phyloP scores from a whole-genome alignment of 1,140 invertebrate species.

The Philaenus spumarius region DNA sequence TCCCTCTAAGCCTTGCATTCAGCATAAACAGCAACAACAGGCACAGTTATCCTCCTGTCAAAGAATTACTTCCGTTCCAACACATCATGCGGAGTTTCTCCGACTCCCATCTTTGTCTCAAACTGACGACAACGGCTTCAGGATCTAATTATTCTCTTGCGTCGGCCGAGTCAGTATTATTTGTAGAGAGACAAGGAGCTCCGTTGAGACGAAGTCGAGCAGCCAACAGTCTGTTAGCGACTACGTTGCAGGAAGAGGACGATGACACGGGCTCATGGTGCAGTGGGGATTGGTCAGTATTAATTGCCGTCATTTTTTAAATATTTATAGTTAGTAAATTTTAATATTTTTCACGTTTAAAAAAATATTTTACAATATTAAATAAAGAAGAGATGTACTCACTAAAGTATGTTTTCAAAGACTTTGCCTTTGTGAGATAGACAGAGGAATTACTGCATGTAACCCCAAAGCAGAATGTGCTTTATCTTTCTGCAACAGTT shows the following conservation, averaged over 20 bases:
- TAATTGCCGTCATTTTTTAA: too few relatives aligned
- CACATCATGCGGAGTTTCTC: slow-evolving; percentile 64
- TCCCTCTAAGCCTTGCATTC: slow-evolving; percentile 57
- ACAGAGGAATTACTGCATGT: too few relatives aligned
- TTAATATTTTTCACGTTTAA: too few relatives aligned
- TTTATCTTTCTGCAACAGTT: too few relatives aligned
- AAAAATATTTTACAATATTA: too few relatives aligned
- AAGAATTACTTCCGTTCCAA: slow-evolving; percentile 59
- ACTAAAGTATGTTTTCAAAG: too few relatives aligned
- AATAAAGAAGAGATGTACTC: too few relatives aligned
- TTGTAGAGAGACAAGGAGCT: slow-evolving; percentile 45
- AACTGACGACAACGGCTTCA: slow-evolving; percentile 48
- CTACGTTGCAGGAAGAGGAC: slow-evolving; percentile 10
- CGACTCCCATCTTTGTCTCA: slow-evolving; percentile 62
- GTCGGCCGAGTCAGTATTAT: slow-evolving; percentile 42
- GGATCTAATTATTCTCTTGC: slow-evolving; percentile 35
- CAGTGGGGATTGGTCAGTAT: slow-evolving; percentile 13
- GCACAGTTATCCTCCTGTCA: slow-evolving; percentile 59
- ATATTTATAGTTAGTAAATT: too few relatives aligned
- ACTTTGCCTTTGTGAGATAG: too few relatives aligned
- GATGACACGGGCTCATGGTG: slow-evolving; percentile 17
- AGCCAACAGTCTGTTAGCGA: slow-evolving; percentile 34
- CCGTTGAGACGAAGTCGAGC: slow-evolving; percentile 40
- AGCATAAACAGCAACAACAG: slow-evolving; percentile 37
- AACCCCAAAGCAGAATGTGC: too few relatives aligned